Evolutionary conservation across 2,888 invertebrate genomes (phyloP), one percentile per base, ranked within the genome.

Genomic region (Platypus cylindrus): DNA sequence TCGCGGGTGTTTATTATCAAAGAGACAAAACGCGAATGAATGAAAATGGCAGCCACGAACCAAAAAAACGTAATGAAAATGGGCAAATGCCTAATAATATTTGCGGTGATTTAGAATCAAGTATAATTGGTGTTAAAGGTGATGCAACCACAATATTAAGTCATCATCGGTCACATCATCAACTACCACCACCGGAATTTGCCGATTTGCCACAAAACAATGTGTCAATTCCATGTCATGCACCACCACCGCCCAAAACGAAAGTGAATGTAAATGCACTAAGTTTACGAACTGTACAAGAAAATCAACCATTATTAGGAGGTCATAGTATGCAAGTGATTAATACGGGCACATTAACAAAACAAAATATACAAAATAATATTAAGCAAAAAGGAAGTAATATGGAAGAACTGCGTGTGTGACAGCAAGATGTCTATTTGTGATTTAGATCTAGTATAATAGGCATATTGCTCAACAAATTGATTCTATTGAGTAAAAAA

Each of bases 1-100:
- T 93, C 56, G 91, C 91, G 34, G 91, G 89, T 3, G 87, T 93
- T 1, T 93, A 91, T 59, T 93, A 93, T 56, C 91, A 93, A 55
- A 69, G 86, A 34, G 86, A 86, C 55, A 86, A 86, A 59, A 80
- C 81, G 42, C 70, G 81, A 45, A 73, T 81, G 69, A 69, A 53
- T 60, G 63, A 62, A 44, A 60, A 56, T 41, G 69, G 68, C 49
- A 68, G 67, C 50, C 68, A 40, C 14, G 65, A 64, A 14, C 69
- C 67, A 37, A 74, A 84, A 55, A 77, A 83, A 51, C 69, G 83
- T 22, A 81, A 76, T 43, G 84, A 85, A 54, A 85, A 85, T 50
- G 84, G 85, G 0, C 84, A 84, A 56, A 84, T 85, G 80, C 84
- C 85, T 5, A 85, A 85, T 54, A 85, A 81, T 51, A 85, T 85